These are phyloP conservation scores for Drosophila nr. fundita DNA, from an alignment of 2,888 invertebrate species.

Conservation along the genomic window DNA sequence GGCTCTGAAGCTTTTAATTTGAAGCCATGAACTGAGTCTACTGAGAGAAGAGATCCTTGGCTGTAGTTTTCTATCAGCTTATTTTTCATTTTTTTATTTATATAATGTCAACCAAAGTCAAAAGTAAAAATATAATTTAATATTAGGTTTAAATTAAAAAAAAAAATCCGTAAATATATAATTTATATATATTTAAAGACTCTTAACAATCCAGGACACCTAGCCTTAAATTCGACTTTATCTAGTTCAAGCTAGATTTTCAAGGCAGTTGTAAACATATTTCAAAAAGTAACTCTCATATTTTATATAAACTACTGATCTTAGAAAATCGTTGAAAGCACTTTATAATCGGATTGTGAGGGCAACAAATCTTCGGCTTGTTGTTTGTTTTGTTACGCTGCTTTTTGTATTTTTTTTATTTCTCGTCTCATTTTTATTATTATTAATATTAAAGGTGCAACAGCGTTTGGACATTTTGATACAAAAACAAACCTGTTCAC, in stretches of 20 bases:
- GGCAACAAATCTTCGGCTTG: conserved; percentile 28
- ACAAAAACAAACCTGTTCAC: conserved; percentile 80
- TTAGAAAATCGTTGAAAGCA: not conserved
- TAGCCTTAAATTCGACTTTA: no score
- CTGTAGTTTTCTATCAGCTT: not conserved
- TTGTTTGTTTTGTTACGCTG: conserved; percentile 19
- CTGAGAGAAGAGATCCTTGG: not conserved
- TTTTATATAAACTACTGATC: not conserved
- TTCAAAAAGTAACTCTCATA: not conserved
- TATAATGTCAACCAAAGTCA: not conserved
- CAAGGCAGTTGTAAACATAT: not conserved
- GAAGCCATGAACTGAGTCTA: no score
- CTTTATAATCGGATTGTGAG: conserved; percentile 10
- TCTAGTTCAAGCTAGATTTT: not conserved
- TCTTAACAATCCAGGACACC: not conserved
- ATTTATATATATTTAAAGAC: no score
- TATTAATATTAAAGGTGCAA: conserved; percentile 81
- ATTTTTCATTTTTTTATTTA: not conserved
- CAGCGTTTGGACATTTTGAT: conserved; percentile 82
- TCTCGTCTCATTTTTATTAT: conserved; percentile 69
- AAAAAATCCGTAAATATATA: not conserved
- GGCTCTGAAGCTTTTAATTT: not conserved
- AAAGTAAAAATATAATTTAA: not conserved
- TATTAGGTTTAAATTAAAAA: not conserved
- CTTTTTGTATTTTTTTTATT: conserved; percentile 22